Evolutionary conservation across 37 sponge, comb jelly and placozoan genomes (phyloP).

Genomic region (Tethya wilhelma): DNA sequence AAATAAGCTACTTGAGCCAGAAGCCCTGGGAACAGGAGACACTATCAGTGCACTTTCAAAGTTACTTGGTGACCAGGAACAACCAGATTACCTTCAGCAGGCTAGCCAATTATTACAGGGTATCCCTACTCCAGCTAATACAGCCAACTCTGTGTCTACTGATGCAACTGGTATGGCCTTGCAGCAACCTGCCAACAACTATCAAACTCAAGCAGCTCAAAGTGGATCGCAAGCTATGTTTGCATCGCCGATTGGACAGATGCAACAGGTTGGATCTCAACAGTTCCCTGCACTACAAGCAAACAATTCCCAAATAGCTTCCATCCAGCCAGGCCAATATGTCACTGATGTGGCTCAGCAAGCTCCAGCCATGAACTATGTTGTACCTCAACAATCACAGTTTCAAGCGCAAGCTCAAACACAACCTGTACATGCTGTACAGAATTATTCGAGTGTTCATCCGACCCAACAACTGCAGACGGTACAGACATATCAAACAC

Average conservation of each 20-base stretch:
- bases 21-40: slow-evolving; percentile 2
- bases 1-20: slow-evolving; percentile 12
- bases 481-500: neutral
- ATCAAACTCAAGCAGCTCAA: no score
- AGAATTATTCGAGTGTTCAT: neutral
- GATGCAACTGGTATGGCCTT: no score
- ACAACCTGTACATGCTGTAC: neutral
- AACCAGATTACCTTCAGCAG: slow-evolving; percentile 14
- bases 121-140: neutral
- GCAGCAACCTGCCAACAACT: no score
- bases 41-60: slow-evolving; percentile 54
- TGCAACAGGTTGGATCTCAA: neutral
- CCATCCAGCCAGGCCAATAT: neutral
- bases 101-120: neutral
- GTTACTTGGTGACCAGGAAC: slow-evolving; percentile 28
- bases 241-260: neutral
- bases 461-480: neutral
- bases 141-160: neutral
- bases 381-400: slow-evolving; percentile 7
- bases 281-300: no score
- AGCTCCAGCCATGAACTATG: neutral
- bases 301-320: no score
- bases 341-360: neutral
- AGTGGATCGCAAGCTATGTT: no score
- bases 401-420: neutral